These are phyloP conservation scores for Monomorium pharaonis DNA, from an alignment of 1,140 invertebrate species.

Conservation along the genomic window DNA sequence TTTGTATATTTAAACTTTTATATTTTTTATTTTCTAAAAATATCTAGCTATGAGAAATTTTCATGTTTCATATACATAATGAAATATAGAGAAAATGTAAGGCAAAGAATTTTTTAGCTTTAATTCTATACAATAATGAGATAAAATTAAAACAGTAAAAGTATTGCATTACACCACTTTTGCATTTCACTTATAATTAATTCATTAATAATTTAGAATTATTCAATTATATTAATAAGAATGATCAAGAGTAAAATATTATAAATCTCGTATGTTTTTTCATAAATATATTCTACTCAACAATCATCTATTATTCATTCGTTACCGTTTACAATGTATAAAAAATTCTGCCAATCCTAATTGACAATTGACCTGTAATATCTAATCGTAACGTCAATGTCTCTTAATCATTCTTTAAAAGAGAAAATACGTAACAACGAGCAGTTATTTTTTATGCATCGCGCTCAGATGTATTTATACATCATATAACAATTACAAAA, in stretches of 20 bases:
- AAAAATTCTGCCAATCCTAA: not conserved
- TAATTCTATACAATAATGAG: not conserved
- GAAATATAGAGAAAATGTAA: not conserved
- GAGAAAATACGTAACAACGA: not conserved
- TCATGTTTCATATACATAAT: not conserved
- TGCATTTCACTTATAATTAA: not conserved
- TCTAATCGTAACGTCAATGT: not conserved
- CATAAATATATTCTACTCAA: not conserved
- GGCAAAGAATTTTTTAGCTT: not conserved
- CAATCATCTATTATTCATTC: not conserved
- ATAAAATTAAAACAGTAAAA: not conserved
- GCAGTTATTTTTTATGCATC: not conserved
- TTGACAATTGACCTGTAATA: too few relatives aligned
- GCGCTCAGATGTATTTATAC: not conserved
- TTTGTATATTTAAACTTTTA: not conserved
- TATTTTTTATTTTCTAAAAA: not conserved
- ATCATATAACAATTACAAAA: not conserved
- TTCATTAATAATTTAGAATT: not conserved
- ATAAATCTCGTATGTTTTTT: not conserved
- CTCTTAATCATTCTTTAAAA: conserved; percentile 15
- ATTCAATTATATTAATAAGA: not conserved
- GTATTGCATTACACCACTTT: conserved; percentile 18
- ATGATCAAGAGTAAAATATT: not conserved
- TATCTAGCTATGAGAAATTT: not conserved
- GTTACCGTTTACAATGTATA: not conserved